Base-by-base conservation (phyloP, 2,797 vertebrate genomes). In the Enteromius trimaculatus region DNA sequence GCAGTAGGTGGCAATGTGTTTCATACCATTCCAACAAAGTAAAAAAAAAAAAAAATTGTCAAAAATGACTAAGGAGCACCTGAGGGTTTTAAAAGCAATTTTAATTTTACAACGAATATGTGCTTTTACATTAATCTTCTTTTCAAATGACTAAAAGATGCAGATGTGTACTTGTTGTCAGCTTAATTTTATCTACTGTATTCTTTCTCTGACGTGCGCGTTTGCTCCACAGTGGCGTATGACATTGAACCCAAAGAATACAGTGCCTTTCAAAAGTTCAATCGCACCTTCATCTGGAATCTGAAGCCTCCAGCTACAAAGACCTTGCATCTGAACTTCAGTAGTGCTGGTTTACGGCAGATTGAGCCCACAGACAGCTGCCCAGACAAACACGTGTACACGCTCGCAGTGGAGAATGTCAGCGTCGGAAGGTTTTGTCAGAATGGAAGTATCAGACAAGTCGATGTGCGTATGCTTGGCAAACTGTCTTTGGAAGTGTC, bases 201-300 rank as follows among this genome's bases (percentile, higher is more conserved):
- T 19, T 9, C 29, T 21, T 53, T 29, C 8, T 49, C 26, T 84
- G 23, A 44, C 23, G 4, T 83, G 53, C 49, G 21, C 51, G 29
- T 0, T 85, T 44, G 5, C 70, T 92, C 14, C 92, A 95, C 92
- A 58, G 34, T 93, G 9, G 34, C 9, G 55, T 47, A 92, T 92
- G 5, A 93, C 91, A 64, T 88, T 91, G 90, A 91, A 93, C 90
- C 92, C 94, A 0, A 69, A 93, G 93, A 92, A 81, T 80, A 84
- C 0, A 34, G 2, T 17, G 70, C 88, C 19, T 77, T 93, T 7
- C 88, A 91, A 82, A 74, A 65, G 39, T 96, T 97, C 87, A 94
- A 95, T 85, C 96, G 93, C 82, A 96, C 90, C 4, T 97, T 95
- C 86, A 89, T 80, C 87, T 99, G 97, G 97, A 93, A 94, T 0